Base-by-base conservation (phyloP, 1,140 invertebrate species). In the Sycophila sp. region DNA sequence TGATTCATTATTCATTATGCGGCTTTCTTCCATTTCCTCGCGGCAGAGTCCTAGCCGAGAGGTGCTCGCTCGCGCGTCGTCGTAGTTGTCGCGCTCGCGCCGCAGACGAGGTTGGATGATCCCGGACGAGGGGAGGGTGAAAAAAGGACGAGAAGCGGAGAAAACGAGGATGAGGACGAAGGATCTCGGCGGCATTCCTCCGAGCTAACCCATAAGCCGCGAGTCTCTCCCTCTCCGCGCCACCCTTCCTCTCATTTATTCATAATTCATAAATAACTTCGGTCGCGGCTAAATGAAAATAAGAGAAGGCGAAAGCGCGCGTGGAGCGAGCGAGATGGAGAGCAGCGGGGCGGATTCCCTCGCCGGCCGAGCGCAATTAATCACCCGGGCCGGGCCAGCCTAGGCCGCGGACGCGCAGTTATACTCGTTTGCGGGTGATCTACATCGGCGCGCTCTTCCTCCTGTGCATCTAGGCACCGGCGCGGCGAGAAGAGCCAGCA, bases 231-330 rank as follows among this genome's bases (percentile, higher is more conserved):
- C n/a, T n/a, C n/a, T n/a, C n/a, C n/a, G n/a, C 32, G 26, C 32
- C 26, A 40, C 38, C n/a, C n/a, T n/a, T n/a, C n/a, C n/a, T n/a
- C 53, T 22, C 64, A 40, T 56, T 67, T 56, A 45, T 67, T 67
- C 64, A 66, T 55, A 66, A 66, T 66, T 55, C 49, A 67, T 67
- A 67, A 67, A 58, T 67, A 45, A 67, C 51, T 56, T 28, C 13
- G 51, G 26, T 66, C 30, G 51, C 51, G 51, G 24, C 2, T 22
- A 32, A 45, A 56, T 67, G 51, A 58, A 45, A 67, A 58, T 67
- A 58, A 30, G 36, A 19, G 26, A 45, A 30, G n/a, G 22, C 24
- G 11, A n/a, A 30, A 19, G 34, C 0, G 55, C 1, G 32, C 1
- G 53, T 5, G n/a, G 6, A 13, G 51, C n/a, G 45, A 24, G n/a